Evolutionary conservation across 2,888 invertebrate genomes (phyloP).

Genomic region (Portevinia maculata): DNA sequence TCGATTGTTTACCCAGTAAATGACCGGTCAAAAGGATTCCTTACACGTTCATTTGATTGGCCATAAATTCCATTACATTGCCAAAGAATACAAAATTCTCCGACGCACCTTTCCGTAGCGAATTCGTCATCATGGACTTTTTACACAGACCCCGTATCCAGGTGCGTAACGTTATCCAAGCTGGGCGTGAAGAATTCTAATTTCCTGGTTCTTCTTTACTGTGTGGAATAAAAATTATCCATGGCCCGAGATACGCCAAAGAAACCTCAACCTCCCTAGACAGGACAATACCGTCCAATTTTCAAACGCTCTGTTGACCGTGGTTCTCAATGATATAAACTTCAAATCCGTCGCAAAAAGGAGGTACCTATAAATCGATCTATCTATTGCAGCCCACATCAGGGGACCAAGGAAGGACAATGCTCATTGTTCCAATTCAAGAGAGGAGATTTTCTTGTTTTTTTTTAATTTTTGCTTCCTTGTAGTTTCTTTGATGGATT

Average conservation of each 20-base stretch:
- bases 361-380: conserved; percentile 34
- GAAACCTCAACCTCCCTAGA: conserved; percentile 21
- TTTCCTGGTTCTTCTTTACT: conserved; percentile 49
- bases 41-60: neutral
- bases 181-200: conserved; percentile 55
- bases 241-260: conserved; percentile 18
- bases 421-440: conserved; percentile 35
- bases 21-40: conserved; percentile 11
- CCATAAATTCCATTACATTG: conserved; percentile 5
- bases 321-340: conserved; percentile 37
- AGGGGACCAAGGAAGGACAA: conserved; percentile 37
- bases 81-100: neutral
- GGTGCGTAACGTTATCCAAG: conserved; percentile 38
- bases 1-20: conserved; percentile 15
- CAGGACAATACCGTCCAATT: conserved; percentile 39
- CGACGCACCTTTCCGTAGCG: conserved; percentile 57
- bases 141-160: conserved; percentile 14
- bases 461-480: conserved; percentile 22
- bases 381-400: conserved; percentile 37
- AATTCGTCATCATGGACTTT: conserved; percentile 32
- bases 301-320: conserved; percentile 52
- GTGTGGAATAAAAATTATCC: conserved; percentile 32
- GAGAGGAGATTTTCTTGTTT: conserved; percentile 30
- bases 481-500: conserved; percentile 53
- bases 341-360: conserved; percentile 20